These are phyloP conservation scores for Lytechinus variegatus DNA, from an alignment of 35 echinoderm and acorn worm genomes.

Conservation along the genomic window DNA sequence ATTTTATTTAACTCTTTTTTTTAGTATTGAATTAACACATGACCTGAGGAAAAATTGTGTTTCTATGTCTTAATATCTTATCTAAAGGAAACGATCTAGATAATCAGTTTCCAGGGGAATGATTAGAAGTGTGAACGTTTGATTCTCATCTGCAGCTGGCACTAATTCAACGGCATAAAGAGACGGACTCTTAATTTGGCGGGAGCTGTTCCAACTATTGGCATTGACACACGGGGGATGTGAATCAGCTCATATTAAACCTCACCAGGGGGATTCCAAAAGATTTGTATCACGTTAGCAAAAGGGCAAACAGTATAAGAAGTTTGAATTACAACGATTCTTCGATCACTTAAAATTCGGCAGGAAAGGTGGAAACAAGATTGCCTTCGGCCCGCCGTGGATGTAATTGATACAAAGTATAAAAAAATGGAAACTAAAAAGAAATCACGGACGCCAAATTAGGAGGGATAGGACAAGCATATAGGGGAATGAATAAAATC, in stretches of 20 bases:
- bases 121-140: slow-evolving; percentile 12
- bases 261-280: not conserved
- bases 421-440: not conserved
- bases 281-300: not conserved
- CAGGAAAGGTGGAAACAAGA: slow-evolving; percentile 5
- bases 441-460: not conserved
- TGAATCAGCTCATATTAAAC: slow-evolving; percentile 3
- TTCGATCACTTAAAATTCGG: not conserved
- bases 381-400: not conserved
- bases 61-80: slow-evolving; percentile 15
- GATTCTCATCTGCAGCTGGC: not conserved
- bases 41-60: not conserved
- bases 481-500: not conserved
- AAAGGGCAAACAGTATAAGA: slow-evolving; percentile 11
- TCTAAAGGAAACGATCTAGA: not conserved
- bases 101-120: not conserved
- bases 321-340: not conserved
- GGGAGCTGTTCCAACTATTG: not conserved
- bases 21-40: not conserved
- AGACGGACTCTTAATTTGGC: slow-evolving; percentile 12
- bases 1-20: not conserved
- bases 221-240: not conserved
- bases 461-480: not conserved
- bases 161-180: not conserved
- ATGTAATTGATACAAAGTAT: not conserved